Percentiles rank a stretch among this genome's conserved stretches.
phyloP scores from a whole-genome alignment of 2,797 vertebrate genomes.

The Halcyon leucocephala region DNA sequence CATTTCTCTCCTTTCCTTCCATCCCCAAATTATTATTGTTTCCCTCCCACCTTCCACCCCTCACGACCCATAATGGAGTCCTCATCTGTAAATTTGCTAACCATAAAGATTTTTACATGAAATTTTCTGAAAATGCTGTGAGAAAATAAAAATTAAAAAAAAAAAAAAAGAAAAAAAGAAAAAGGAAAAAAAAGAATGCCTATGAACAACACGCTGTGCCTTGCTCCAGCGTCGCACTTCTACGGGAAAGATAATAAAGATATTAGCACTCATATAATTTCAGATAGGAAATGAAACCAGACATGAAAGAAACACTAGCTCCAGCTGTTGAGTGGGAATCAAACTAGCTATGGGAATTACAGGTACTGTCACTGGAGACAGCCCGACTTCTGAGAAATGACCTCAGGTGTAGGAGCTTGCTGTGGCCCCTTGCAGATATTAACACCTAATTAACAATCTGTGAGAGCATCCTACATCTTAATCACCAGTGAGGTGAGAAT shows the following conservation, averaged over 20 bases:
- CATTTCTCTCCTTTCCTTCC: slow-evolving; percentile 32
- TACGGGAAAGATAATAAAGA: slow-evolving; percentile 61
- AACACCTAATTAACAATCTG: slow-evolving; percentile 74
- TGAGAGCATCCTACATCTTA: slow-evolving; percentile 53
- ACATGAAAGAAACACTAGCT: slow-evolving; percentile 41
- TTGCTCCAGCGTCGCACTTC: slow-evolving; percentile 6
- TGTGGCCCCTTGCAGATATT: slow-evolving; percentile 68
- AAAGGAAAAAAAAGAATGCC: not conserved
- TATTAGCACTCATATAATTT: slow-evolving; percentile 59
- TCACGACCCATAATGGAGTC: not conserved
- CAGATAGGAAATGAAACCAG: slow-evolving; percentile 56
- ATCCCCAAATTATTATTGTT: slow-evolving; percentile 40
- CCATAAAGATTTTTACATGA: slow-evolving; percentile 50
- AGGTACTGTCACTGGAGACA: slow-evolving; percentile 62
- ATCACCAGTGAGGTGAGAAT: slow-evolving; percentile 57
- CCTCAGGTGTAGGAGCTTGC: slow-evolving; percentile 69
- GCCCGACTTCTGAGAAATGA: slow-evolving; percentile 47
- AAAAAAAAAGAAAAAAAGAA: not conserved
- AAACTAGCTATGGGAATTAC: slow-evolving; percentile 62
- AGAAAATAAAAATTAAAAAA: not conserved
- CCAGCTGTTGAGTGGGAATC: slow-evolving; percentile 61
- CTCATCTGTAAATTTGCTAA: slow-evolving; percentile 69
- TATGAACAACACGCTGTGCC: not conserved
- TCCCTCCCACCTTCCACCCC: slow-evolving; percentile 19
- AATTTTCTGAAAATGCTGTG: slow-evolving; percentile 38